Conservation (phyloP, 1,140 invertebrate genomes). For the Trypoxylus dichotomus region DNA sequence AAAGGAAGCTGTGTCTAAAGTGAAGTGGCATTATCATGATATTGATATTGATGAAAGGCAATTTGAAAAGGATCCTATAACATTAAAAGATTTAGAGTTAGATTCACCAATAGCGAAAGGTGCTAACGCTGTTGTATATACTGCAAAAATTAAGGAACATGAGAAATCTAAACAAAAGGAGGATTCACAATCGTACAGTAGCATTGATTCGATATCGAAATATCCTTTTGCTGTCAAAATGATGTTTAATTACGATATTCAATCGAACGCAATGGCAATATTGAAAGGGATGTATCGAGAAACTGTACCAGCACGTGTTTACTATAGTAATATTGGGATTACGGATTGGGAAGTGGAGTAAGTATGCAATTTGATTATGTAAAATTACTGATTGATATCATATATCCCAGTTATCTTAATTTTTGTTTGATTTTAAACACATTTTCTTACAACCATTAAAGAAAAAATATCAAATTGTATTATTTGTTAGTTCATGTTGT, state of each 20-base stretch:
- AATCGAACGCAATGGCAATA: conserved; percentile 79
- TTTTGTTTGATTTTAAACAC: no score
- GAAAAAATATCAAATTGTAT: no score
- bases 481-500: no score
- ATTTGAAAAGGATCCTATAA: conserved; percentile 51
- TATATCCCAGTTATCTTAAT: no score
- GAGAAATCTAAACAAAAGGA: conserved; percentile 16
- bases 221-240: conserved; percentile 84
- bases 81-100: conserved; percentile 66
- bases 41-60: conserved; percentile 54
- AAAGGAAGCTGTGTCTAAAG: conserved; percentile 65
- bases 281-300: conserved; percentile 79
- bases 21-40: conserved; percentile 63
- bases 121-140: conserved; percentile 80
- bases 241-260: conserved; percentile 90
- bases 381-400: neutral
- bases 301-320: conserved; percentile 70
- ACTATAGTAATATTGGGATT: conserved; percentile 57
- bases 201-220: conserved; percentile 35
- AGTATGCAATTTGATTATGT: conserved; percentile 25
- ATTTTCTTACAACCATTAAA: no score
- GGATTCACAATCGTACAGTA: conserved; percentile 11
- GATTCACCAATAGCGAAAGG: conserved; percentile 78
- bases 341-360: conserved; percentile 60
- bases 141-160: conserved; percentile 59